phyloP scores from a whole-genome alignment of 2,113 vertebrate genomes.

The Tragelaphus strepsiceros region DNA sequence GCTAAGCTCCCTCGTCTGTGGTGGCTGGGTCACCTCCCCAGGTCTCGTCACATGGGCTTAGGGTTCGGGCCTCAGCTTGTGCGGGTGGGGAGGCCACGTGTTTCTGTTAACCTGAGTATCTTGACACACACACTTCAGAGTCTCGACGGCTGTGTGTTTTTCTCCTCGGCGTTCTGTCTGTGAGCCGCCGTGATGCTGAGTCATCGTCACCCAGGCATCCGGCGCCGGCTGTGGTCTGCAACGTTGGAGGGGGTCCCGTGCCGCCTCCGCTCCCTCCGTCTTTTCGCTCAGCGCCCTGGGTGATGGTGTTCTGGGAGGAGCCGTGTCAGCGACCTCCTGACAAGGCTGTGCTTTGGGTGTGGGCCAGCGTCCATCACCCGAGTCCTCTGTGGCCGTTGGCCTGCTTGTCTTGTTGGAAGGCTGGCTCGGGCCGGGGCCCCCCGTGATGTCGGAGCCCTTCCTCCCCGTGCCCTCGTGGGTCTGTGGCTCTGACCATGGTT shows the following conservation, averaged over 20 bases:
- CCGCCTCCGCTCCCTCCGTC: rapidly evolving
- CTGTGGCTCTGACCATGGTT: not conserved
- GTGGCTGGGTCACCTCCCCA: not conserved
- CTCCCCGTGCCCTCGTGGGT: rapidly evolving
- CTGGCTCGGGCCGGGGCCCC: rapidly evolving
- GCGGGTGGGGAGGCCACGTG: not conserved
- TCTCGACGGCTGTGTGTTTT: rapidly evolving
- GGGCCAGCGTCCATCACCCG: rapidly evolving
- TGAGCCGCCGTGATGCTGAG: not conserved
- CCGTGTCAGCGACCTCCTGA: rapidly evolving
- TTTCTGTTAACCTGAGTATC: not conserved
- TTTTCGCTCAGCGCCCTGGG: rapidly evolving
- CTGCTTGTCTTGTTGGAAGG: rapidly evolving
- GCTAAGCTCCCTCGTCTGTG: rapidly evolving
- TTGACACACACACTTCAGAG: not conserved
- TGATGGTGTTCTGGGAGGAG: not conserved
- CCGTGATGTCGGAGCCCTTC: not conserved
- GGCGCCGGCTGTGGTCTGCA: not conserved
- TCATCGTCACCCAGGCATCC: not conserved
- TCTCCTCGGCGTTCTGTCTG: rapidly evolving
- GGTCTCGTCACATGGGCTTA: rapidly evolving
- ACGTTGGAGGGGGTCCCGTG: rapidly evolving
- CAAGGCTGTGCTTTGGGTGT: rapidly evolving
- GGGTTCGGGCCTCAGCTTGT: rapidly evolving
- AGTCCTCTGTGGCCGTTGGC: rapidly evolving